Conservation (phyloP, 2,113 vertebrate species). For the Ariopsis seemanni region DNA sequence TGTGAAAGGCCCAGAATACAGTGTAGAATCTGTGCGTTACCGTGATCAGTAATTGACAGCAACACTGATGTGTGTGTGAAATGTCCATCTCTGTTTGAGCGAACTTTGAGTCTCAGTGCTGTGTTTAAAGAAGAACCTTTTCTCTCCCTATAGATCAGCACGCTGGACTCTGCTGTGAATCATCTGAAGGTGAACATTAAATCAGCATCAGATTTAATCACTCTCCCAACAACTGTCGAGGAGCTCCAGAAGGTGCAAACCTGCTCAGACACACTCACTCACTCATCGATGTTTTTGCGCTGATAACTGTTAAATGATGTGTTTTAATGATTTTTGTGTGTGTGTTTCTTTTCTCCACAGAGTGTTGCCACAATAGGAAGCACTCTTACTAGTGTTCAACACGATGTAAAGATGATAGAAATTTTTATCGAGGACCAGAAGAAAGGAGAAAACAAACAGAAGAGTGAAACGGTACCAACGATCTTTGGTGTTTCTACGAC, state of each 20-base stretch:
- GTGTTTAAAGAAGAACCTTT: not conserved
- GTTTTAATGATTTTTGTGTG: not conserved
- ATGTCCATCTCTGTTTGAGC: too few species aligned
- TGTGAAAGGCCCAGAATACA: not conserved
- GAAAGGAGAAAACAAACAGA: conserved; percentile 75
- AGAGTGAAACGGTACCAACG: conserved; percentile 75
- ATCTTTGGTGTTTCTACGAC: too few species aligned
- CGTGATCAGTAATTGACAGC: not conserved
- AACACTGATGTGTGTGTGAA: too few species aligned
- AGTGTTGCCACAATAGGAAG: conserved; percentile 94
- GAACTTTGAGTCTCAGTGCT: too few species aligned
- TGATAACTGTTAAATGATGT: not conserved
- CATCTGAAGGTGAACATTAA: conserved; percentile 90
- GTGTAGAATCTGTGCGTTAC: not conserved
- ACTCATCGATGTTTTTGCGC: not conserved
- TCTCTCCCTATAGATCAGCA: conserved; percentile 70
- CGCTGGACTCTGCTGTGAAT: conserved; percentile 85
- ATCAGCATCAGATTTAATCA: conserved; percentile 89
- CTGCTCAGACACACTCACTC: not conserved
- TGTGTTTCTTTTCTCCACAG: conserved; percentile 65
- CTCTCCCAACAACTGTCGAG: conserved; percentile 88
- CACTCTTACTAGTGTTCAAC: conserved; percentile 90
- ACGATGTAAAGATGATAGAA: conserved; percentile 88
- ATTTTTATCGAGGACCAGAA: conserved; percentile 81
- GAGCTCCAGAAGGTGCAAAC: conserved; percentile 89